Conservation (phyloP, 2,888 invertebrate genomes). For the Plusia festucae region DNA sequence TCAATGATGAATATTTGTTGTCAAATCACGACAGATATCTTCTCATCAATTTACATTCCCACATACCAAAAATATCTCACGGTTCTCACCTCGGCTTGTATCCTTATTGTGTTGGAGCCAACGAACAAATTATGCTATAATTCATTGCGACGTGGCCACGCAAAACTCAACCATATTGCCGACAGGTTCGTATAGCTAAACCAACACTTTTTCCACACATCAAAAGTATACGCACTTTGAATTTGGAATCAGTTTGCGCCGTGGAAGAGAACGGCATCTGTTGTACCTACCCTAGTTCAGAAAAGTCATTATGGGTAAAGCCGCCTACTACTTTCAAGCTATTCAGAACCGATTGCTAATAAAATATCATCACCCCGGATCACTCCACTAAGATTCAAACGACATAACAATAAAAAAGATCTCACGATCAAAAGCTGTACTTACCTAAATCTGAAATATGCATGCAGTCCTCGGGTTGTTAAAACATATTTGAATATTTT, state of each 20-base stretch:
- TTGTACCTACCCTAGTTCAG: slow-evolving; percentile 33
- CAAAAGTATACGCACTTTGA: slow-evolving; percentile 56
- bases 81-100: slow-evolving; percentile 68
- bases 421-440: slow-evolving; percentile 19
- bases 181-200: slow-evolving; percentile 54
- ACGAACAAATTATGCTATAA: slow-evolving; percentile 77
- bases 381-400: slow-evolving; percentile 7
- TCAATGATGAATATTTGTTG: neutral
- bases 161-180: slow-evolving; percentile 60
- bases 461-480: slow-evolving; percentile 44
- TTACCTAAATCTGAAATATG: slow-evolving; percentile 41
- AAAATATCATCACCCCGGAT: slow-evolving; percentile 8
- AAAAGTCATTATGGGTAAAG: slow-evolving; percentile 35
- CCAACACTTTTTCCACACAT: slow-evolving; percentile 62
- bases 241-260: slow-evolving; percentile 50
- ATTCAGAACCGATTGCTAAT: slow-evolving; percentile 10
- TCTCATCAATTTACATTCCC: slow-evolving; percentile 68
- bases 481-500: slow-evolving; percentile 60
- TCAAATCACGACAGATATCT: slow-evolving; percentile 63
- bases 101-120: slow-evolving; percentile 67
- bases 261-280: slow-evolving; percentile 9
- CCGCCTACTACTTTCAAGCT: slow-evolving; percentile 10
- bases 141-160: slow-evolving; percentile 67
- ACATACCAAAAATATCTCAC: slow-evolving; percentile 66
- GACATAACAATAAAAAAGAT: slow-evolving; percentile 10